Evolutionary conservation across 1,140 invertebrate species (phyloP), one percentile per base, ranked within the genome.

Genomic region (Pseudomyrmex pallidus): DNA sequence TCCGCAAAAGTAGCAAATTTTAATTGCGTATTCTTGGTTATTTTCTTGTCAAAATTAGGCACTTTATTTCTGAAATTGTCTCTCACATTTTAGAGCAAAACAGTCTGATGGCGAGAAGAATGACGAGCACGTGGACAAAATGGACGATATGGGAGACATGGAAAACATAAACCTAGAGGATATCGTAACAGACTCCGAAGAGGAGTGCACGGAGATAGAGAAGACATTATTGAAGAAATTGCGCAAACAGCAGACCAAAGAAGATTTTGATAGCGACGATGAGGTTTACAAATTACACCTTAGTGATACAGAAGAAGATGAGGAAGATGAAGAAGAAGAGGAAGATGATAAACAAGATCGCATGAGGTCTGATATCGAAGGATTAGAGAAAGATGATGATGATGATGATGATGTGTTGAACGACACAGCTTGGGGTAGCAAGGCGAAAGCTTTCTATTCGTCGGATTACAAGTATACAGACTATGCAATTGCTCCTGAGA

Each of bases 401-500:
- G 3, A 25, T 25, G 35, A 35, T 7, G 94, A 95, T 87, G 94
- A 95, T 87, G 93, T 98, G 59, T 97, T 97, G 7, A 95, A 98
- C 92, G 95, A 95, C 12, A 96, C 96, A 94, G 97, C 97, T 20
- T 99, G 98, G 98, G 98, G 98, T 12, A 96, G 96, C 88, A 97
- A 97, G 82, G 97, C 97, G 86, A 95, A 94, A 86, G 95, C 95
- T 57, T 99, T 96, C 93, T 98, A 98, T 93, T 96, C 96, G 61
- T 97, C 98, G 1, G 98, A 98, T 95, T 98, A 97, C 94, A 96
- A 98, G 15, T 98, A 98, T 95, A 95, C 96, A 87, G 98, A 98
- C 94, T 98, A 97, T 95, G 96, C 96, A 56, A 96, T 95, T 90
- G 85, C 90, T 15, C 90, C 62, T 83, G 96, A 96, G 85, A 96